phyloP scores from a whole-genome alignment of 2,888 invertebrate species.

The Catocala fraxini region DNA sequence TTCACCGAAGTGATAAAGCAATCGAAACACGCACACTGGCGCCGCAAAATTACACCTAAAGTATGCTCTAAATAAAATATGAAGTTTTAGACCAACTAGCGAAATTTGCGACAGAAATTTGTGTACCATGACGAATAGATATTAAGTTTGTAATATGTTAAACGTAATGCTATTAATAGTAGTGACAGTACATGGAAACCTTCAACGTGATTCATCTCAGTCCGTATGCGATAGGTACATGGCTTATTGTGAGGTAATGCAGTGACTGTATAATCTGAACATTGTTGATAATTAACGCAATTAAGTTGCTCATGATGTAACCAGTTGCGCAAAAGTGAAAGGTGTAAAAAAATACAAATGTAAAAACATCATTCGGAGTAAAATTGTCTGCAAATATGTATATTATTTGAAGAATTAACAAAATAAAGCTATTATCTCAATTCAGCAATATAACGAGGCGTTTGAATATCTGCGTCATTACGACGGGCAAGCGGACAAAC shows the following conservation, averaged over 20 bases:
- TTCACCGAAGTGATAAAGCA: conserved; percentile 25
- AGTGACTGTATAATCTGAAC: conserved; percentile 17
- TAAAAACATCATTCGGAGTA: neutral
- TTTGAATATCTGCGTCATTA: conserved; percentile 17
- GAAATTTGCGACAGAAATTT: neutral
- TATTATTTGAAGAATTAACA: conserved; percentile 1
- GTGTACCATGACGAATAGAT: neutral
- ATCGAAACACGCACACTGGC: conserved; percentile 17
- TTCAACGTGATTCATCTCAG: conserved; percentile 18
- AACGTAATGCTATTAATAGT: conserved; percentile 18
- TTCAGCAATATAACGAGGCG: neutral
- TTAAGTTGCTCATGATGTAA: conserved; percentile 27
- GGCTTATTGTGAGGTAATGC: conserved; percentile 11
- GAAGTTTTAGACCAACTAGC: neutral
- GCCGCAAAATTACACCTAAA: neutral
- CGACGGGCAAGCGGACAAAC: conserved; percentile 16
- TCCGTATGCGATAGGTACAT: neutral
- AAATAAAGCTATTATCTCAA: conserved; percentile 14
- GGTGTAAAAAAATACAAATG: conserved; percentile 2
- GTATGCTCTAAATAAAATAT: neutral
- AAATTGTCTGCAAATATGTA: neutral
- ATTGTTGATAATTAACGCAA: conserved; percentile 16
- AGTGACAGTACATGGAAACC: conserved; percentile 21
- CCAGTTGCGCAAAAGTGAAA: conserved; percentile 15
- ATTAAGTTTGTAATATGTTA: neutral